Conservation (phyloP, 2,888 invertebrate genomes). For the Phragmatobia fuliginosa region DNA sequence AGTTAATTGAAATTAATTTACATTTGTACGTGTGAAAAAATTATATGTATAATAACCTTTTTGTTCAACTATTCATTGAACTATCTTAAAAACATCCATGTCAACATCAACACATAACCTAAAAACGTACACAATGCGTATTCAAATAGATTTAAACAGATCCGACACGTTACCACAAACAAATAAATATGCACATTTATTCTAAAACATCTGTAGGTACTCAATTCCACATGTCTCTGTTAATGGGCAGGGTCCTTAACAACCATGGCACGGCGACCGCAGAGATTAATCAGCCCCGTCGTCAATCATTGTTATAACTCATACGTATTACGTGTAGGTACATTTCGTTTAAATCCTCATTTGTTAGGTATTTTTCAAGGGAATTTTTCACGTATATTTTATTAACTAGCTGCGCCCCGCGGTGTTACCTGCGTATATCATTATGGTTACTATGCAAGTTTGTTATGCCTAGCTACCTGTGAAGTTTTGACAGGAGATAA, state of each 20-base stretch:
- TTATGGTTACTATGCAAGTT: too few relatives aligned
- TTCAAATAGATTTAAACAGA: background rate
- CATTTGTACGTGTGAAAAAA: too few relatives aligned
- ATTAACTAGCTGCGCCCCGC: too few relatives aligned
- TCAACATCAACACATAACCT: too few relatives aligned
- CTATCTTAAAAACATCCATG: background rate
- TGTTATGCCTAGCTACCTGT: too few relatives aligned
- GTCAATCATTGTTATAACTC: conserved; percentile 31
- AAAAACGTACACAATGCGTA: background rate
- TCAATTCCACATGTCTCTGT: background rate
- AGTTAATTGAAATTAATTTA: too few relatives aligned
- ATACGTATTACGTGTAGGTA: conserved; percentile 11
- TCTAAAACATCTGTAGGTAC: background rate
- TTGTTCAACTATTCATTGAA: too few relatives aligned
- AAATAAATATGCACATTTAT: background rate
- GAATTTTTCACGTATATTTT: background rate
- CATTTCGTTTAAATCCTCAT: conserved; percentile 5
- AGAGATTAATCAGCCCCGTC: conserved; percentile 29
- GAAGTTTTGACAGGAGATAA: too few relatives aligned
- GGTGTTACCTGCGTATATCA: too few relatives aligned
- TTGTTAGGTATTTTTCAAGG: background rate
- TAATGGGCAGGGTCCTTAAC: background rate
- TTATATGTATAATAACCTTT: too few relatives aligned
- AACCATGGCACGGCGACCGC: conserved; percentile 1
- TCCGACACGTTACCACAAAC: background rate